Conservation (phyloP, 2,113 vertebrate species). For the Clarias magur region DNA sequence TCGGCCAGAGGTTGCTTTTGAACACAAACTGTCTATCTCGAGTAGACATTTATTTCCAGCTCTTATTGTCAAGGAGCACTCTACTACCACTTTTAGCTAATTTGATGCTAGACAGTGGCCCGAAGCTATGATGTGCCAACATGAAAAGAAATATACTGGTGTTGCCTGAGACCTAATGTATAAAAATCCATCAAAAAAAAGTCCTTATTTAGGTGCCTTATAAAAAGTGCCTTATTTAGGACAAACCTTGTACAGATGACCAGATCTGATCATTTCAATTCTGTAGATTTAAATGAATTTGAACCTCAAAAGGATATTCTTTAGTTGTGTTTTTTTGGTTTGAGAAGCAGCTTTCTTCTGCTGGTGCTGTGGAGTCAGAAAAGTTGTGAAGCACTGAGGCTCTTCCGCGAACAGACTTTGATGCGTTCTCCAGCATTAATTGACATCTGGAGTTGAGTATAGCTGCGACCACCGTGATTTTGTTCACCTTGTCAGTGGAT, state of each 20-base stretch:
- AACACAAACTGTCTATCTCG: constrained; percentile 38
- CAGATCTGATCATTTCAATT: background rate
- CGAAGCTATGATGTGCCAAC: constrained; percentile 63
- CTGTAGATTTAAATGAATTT: background rate
- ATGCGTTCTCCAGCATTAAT: constrained; percentile 44
- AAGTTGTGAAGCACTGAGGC: background rate
- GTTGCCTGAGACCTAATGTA: constrained; percentile 57
- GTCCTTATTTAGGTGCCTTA: constrained; percentile 65
- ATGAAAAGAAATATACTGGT: constrained; percentile 66
- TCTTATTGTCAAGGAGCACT: constrained; percentile 35
- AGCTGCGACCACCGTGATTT: constrained; percentile 58
- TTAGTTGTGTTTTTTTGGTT: background rate
- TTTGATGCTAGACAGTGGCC: constrained; percentile 55
- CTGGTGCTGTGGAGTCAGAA: background rate
- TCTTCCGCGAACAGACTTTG: constrained; percentile 19
- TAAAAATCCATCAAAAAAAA: constrained; percentile 60
- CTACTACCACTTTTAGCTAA: constrained; percentile 58
- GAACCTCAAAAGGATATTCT: background rate
- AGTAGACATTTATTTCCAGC: constrained; percentile 41
- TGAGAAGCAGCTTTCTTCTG: background rate
- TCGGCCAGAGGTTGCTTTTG: constrained; percentile 41
- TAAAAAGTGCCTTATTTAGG: constrained; percentile 68
- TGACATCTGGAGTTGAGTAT: constrained; percentile 60
- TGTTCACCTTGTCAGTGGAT: constrained; percentile 70
- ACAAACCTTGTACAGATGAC: constrained; percentile 52